These are phyloP conservation scores for Mohoua ochrocephala DNA, from an alignment of 2,113 vertebrate species.

Conservation along the genomic window DNA sequence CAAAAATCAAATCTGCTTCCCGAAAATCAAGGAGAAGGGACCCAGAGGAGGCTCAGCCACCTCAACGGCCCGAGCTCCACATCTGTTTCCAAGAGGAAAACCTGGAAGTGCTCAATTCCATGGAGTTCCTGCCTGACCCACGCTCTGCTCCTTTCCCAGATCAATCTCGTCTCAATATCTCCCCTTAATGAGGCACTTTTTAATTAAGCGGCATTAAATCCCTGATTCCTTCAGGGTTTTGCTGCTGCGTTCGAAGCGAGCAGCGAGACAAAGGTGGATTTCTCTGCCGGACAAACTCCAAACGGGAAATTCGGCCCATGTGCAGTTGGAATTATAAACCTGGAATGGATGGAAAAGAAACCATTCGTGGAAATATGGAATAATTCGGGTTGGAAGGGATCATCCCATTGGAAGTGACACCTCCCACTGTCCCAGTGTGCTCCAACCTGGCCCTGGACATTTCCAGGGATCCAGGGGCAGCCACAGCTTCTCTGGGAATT, in stretches of 20 bases:
- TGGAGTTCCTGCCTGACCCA: background rate
- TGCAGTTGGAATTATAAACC: background rate
- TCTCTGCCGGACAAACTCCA: rapidly evolving
- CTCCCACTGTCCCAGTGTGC: rapidly evolving
- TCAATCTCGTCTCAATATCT: rapidly evolving
- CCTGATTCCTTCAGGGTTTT: background rate
- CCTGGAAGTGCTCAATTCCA: background rate
- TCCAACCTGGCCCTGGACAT: background rate
- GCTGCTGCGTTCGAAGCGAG: background rate
- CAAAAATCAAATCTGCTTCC: background rate
- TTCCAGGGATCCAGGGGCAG: background rate
- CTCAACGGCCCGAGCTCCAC: background rate
- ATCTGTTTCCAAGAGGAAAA: background rate
- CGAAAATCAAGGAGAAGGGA: background rate
- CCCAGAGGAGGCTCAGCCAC: background rate
- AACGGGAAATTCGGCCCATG: no score
- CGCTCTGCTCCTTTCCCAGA: no score
- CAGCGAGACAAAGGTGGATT: rapidly evolving
- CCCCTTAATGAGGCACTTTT: background rate
- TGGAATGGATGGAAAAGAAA: background rate
- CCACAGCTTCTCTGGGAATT: background rate
- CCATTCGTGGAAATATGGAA: rapidly evolving
- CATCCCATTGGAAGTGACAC: background rate
- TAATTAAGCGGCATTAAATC: background rate
- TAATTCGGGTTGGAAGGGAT: background rate